These are phyloP conservation scores for Sesamia inferens DNA, from an alignment of 2,888 invertebrate genomes.

Conservation along the genomic window DNA sequence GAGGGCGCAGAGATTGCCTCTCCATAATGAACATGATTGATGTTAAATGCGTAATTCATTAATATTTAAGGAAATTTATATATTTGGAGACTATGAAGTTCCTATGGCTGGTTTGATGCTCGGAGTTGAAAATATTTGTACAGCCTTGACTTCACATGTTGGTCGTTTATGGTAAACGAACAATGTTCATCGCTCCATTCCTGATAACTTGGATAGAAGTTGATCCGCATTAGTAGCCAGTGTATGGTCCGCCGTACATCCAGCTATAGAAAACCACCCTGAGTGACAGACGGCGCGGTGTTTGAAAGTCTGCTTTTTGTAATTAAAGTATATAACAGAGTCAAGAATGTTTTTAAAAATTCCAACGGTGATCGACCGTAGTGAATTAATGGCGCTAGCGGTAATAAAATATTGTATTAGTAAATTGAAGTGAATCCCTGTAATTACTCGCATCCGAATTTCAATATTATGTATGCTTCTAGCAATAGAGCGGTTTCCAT, in stretches of 20 bases:
- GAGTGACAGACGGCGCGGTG: constrained; percentile 70
- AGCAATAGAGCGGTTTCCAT: constrained; percentile 1
- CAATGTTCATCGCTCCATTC: constrained; percentile 25
- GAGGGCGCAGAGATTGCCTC: no score
- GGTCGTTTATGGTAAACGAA: constrained; percentile 21
- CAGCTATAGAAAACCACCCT: constrained; percentile 75
- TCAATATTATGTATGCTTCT: constrained; percentile 24
- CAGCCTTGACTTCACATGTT: constrained; percentile 17
- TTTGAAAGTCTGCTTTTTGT: constrained; percentile 67
- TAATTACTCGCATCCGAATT: constrained; percentile 46
- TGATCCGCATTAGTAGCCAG: constrained; percentile 16
- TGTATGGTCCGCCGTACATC: constrained; percentile 34
- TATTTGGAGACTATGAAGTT: constrained; percentile 39
- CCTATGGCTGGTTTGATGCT: constrained; percentile 68
- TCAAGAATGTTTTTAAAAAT: constrained; percentile 51
- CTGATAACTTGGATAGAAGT: constrained; percentile 19
- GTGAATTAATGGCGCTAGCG: constrained; percentile 36
- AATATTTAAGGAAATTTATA: constrained; percentile 47
- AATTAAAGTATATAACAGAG: constrained; percentile 53
- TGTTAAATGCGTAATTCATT: constrained; percentile 46
- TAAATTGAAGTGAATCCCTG: constrained; percentile 35
- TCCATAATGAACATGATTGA: constrained; percentile 19
- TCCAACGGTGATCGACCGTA: constrained; percentile 39
- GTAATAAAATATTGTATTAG: constrained; percentile 41
- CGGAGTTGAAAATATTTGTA: constrained; percentile 61